These are phyloP conservation scores for Pyrrhosoma nymphula DNA, from an alignment of 2,888 invertebrate species.

Conservation along the genomic window DNA sequence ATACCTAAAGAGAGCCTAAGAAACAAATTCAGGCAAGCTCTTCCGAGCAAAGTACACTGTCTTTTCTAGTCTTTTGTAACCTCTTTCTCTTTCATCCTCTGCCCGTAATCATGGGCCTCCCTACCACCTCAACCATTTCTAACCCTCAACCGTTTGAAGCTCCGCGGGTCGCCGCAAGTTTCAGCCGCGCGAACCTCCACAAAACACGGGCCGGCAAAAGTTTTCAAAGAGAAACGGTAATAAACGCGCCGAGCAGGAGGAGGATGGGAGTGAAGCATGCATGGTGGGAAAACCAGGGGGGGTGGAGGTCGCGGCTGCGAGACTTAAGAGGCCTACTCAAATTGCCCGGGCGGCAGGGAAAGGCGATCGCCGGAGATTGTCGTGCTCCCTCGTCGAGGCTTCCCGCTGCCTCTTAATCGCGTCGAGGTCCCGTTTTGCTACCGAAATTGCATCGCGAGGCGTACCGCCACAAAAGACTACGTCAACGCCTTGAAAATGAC, in stretches of 20 bases:
- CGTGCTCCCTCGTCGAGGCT: not conserved
- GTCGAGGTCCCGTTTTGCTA: not conserved
- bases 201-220: not conserved
- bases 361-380: not conserved
- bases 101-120: no score
- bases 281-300: not conserved
- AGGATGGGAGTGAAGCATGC: not conserved
- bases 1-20: no score
- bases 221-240: constrained; percentile 10
- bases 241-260: not conserved
- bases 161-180: not conserved
- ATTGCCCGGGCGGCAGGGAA: not conserved
- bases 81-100: no score
- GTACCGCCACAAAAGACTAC: not conserved
- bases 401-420: not conserved
- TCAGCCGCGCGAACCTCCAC: not conserved
- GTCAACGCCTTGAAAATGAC: not conserved
- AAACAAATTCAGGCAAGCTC: no score
- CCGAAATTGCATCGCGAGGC: not conserved
- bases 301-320: not conserved
- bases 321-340: not conserved
- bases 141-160: no score
- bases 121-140: no score
- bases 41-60: no score
- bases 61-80: no score